These are phyloP conservation scores for Pinctada fucata DNA, from an alignment of 2,888 invertebrate species.

Conservation along the genomic window DNA sequence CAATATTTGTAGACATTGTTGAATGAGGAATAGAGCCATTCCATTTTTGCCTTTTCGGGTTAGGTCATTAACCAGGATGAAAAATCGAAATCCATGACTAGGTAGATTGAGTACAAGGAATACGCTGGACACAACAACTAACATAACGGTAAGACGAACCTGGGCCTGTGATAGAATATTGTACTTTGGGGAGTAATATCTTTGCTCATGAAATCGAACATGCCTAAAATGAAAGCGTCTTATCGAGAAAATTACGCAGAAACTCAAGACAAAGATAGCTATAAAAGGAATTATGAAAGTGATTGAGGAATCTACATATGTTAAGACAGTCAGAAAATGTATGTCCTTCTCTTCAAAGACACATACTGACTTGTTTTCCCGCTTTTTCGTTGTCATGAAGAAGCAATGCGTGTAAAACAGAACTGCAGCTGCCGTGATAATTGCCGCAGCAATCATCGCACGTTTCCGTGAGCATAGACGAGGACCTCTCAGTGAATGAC, in stretches of 20 bases:
- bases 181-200: conserved; percentile 38
- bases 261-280: conserved; percentile 58
- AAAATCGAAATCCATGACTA: conserved; percentile 66
- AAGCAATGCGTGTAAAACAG: conserved; percentile 65
- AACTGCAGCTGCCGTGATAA: conserved; percentile 51
- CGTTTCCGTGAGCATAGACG: conserved; percentile 59
- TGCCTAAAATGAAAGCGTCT: conserved; percentile 46
- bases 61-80: conserved; percentile 54
- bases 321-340: conserved; percentile 51
- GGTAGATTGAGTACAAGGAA: conserved; percentile 69
- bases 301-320: conserved; percentile 61
- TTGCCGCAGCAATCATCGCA: conserved; percentile 47
- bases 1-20: conserved; percentile 61
- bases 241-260: conserved; percentile 53
- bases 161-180: conserved; percentile 56
- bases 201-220: conserved; percentile 35
- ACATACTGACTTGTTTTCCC: conserved; percentile 27
- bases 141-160: conserved; percentile 62
- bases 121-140: conserved; percentile 68
- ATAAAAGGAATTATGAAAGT: conserved; percentile 64
- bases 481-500: conserved; percentile 83
- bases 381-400: conserved; percentile 49
- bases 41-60: conserved; percentile 36
- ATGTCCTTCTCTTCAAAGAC: conserved; percentile 44
- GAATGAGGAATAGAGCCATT: conserved; percentile 46